Percentiles rank a stretch among this genome's conserved stretches.
phyloP scores from a whole-genome alignment of 2,888 invertebrate species.

The Amiota mariae region DNA sequence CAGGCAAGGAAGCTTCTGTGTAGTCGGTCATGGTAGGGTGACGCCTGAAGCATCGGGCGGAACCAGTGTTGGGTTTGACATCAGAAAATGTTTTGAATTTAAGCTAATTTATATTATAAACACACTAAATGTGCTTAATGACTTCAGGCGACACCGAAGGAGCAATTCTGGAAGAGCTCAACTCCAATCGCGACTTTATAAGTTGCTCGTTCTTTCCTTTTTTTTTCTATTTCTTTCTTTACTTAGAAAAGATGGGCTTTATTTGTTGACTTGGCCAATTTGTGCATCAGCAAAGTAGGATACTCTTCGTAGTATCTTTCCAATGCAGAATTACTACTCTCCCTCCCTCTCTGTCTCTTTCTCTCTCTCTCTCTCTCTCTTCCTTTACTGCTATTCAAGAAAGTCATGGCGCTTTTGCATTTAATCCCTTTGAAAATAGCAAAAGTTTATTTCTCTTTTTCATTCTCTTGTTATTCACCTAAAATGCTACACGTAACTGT shows the following conservation, averaged over 20 bases:
- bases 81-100: conserved; percentile 67
- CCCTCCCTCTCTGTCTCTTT: too few species aligned
- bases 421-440: conserved; percentile 56
- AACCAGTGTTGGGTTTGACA: conserved; percentile 45
- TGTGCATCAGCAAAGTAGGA: conserved; percentile 22
- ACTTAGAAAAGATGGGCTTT: background rate
- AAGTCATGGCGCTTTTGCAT: conserved; percentile 1
- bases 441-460: conserved; percentile 44
- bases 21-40: background rate
- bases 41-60: too few species aligned
- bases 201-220: background rate
- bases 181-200: conserved; percentile 19
- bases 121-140: conserved; percentile 64
- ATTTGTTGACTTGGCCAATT: conserved; percentile 19
- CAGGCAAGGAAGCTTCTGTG: background rate
- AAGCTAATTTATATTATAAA: conserved; percentile 67
- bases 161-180: background rate
- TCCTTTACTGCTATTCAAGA: background rate
- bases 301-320: background rate
- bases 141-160: conserved; percentile 28
- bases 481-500: conserved; percentile 13
- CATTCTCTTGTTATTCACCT: conserved; percentile 11
- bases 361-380: too few species aligned
- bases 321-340: background rate
- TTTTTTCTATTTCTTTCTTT: background rate